These are phyloP conservation scores for Phyto melanocephala DNA, from an alignment of 2,888 invertebrate genomes.

Conservation along the genomic window DNA sequence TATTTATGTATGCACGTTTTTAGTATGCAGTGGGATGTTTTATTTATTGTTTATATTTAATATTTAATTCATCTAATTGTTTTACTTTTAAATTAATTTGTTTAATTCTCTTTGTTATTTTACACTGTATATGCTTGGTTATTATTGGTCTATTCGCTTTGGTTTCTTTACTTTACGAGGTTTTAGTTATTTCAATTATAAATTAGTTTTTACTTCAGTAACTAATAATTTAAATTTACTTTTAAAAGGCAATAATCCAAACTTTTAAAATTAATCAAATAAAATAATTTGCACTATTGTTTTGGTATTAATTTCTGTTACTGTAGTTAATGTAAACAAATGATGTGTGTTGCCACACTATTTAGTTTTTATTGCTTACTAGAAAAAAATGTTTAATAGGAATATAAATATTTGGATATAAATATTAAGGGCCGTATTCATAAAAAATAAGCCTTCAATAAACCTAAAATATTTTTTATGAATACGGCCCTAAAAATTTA, in stretches of 20 bases:
- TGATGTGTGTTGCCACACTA: not conserved
- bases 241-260: not conserved
- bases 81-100: conserved; percentile 32
- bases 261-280: not conserved
- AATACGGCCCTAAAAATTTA: too few relatives aligned
- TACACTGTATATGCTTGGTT: conserved; percentile 27
- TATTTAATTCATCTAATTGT: conserved; percentile 43
- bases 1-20: conserved; percentile 21
- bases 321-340: not conserved
- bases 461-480: too few relatives aligned
- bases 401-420: too few relatives aligned
- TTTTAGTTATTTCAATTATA: conserved; percentile 60
- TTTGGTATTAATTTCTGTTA: not conserved
- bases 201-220: conserved; percentile 16
- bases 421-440: too few relatives aligned
- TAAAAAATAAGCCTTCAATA: too few relatives aligned
- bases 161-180: conserved; percentile 66
- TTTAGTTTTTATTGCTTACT: too few relatives aligned
- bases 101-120: conserved; percentile 27
- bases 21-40: conserved; percentile 45
- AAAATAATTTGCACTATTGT: not conserved
- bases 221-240: not conserved
- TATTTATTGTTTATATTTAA: conserved; percentile 37
- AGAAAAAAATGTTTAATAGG: too few relatives aligned
- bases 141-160: conserved; percentile 67